Evolutionary conservation across 2,888 invertebrate species (phyloP).

Genomic region (Palloptera scutellata): DNA sequence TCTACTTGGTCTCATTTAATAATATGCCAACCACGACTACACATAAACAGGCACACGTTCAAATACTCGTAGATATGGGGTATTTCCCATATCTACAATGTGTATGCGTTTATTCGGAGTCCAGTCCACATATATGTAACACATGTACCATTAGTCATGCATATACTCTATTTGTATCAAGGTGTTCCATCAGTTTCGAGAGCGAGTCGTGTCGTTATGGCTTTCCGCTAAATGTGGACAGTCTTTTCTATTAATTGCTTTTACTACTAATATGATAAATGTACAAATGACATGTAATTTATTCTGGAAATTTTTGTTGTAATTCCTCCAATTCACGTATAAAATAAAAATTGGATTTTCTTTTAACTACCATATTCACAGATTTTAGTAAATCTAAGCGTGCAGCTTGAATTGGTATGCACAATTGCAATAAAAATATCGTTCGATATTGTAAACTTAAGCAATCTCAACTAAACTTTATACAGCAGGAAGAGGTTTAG

Average conservation of each 20-base stretch:
- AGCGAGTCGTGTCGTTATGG: constrained; percentile 9
- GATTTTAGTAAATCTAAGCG: too few species aligned
- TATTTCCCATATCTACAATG: too few species aligned
- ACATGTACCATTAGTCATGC: constrained; percentile 40
- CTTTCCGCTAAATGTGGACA: constrained; percentile 7
- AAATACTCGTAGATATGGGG: not conserved
- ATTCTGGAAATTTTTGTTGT: not conserved
- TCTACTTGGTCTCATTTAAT: not conserved
- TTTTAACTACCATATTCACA: too few species aligned
- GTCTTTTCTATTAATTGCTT: constrained; percentile 31
- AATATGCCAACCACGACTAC: not conserved
- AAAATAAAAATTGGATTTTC: too few species aligned
- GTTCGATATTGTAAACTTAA: too few species aligned
- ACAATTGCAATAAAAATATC: too few species aligned
- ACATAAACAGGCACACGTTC: not conserved
- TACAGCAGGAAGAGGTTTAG: too few species aligned
- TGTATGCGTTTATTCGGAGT: not conserved
- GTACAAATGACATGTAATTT: constrained; percentile 32
- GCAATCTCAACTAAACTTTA: too few species aligned
- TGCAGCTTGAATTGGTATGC: too few species aligned
- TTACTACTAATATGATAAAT: constrained; percentile 32
- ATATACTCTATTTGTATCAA: constrained; percentile 32
- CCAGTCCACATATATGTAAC: too few species aligned
- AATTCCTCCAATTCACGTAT: too few species aligned
- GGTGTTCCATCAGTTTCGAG: constrained; percentile 35